Evolutionary conservation across 2,888 invertebrate species (phyloP), one percentile per base, ranked within the genome.

Genomic region (Torymus tubicola): DNA sequence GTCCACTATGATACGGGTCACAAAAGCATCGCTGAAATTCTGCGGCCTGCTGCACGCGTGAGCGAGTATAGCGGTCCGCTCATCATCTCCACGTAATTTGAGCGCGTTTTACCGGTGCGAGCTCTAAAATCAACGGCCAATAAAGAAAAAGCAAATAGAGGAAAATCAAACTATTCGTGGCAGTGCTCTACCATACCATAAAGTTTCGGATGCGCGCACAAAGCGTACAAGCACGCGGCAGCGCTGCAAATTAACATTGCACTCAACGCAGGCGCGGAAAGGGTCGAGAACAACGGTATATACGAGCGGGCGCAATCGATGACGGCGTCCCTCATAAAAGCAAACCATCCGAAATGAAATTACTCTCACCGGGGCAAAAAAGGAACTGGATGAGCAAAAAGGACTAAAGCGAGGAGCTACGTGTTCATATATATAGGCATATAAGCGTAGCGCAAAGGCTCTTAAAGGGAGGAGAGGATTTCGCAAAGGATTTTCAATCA

Each of bases 401-500:
- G 63, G 42, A 13, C 13, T 4, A 11, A 14, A 14, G 31, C 5
- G 42, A 57, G 13, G 42, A 42, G 31, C 16, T 31, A 63, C 13
- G n/a, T 50, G 12, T 31, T 4, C 16, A 18, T 42, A 50, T 50
- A 60, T 60, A 68, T 16, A 31, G 13, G 24, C 42, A 42, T 42
- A 12, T 21, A 18, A 21, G 2, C 31, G 31, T 5, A 31, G 3
- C n/a, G n/a, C 58, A 61, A 50, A 57, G 21, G 71, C 58, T 61
- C 71, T 61, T 64, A 13, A 18, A 16, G 8, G 52, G 16, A 16
- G 16, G 14, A 57, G 42, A n/a, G 73, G 67, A 63, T 73, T 77
- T 70, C 31, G 57, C 72, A 68, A 81, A 81, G 76, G 76, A 82
- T 82, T 79, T 82, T 79, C 79, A 82, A 82, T 79, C 74, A 79